Conservation (phyloP, 53 echinoderm and acorn worm species). For the Mesocentrotus franciscanus region DNA sequence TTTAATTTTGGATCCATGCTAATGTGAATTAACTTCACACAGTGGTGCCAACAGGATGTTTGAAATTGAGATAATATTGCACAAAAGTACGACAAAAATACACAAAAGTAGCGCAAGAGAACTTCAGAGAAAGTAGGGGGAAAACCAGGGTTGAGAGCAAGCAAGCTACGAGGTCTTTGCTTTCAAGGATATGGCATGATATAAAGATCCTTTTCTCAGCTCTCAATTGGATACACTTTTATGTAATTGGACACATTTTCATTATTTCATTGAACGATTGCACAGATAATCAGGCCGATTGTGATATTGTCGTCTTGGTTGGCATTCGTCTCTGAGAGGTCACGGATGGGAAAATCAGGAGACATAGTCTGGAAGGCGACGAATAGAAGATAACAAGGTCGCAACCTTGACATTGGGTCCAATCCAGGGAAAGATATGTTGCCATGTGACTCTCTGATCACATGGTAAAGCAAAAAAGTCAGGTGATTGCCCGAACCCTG, state of each 20-base stretch:
- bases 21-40: background rate
- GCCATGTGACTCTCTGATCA: slow-evolving; percentile 33
- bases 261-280: background rate
- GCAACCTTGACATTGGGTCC: background rate
- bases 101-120: slow-evolving; percentile 34
- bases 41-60: slow-evolving; percentile 30
- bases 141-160: background rate
- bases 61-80: slow-evolving; percentile 25
- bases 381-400: background rate
- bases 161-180: background rate
- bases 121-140: background rate
- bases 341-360: background rate
- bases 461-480: slow-evolving; percentile 3
- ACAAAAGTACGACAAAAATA: slow-evolving; percentile 6
- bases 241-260: slow-evolving; percentile 11
- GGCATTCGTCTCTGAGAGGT: background rate
- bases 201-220: background rate
- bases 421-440: background rate
- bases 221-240: background rate
- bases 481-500: background rate
- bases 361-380: slow-evolving; percentile 7
- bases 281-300: background rate
- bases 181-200: background rate
- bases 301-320: background rate
- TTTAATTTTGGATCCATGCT: background rate